These are phyloP conservation scores for Congeria kusceri DNA, from an alignment of 2,888 invertebrate genomes.

Conservation along the genomic window DNA sequence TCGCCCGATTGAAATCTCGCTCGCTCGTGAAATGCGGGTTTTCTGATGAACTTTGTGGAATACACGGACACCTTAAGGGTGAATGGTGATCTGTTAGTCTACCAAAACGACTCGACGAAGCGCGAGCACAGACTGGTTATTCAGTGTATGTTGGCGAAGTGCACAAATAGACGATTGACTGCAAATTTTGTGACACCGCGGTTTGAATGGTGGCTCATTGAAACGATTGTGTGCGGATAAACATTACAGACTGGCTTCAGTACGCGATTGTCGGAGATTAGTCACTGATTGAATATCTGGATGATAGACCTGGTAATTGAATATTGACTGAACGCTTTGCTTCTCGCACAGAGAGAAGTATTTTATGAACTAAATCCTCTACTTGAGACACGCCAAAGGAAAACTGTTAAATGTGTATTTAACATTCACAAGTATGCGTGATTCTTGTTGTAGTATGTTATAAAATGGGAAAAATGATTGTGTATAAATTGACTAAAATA, in stretches of 20 bases:
- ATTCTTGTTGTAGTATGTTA: not conserved
- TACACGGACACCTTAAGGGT: not conserved
- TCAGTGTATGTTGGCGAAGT: not conserved
- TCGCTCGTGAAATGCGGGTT: constrained; percentile 32
- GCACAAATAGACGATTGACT: not conserved
- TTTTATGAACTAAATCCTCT: no score
- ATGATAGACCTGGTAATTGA: no score
- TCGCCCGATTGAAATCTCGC: constrained; percentile 25
- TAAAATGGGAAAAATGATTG: not conserved
- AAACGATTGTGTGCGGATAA: constrained; percentile 3
- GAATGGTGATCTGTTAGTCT: constrained; percentile 1
- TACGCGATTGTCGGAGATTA: no score
- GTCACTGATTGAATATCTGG: no score
- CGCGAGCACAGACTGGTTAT: constrained; percentile 9
- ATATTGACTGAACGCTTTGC: no score
- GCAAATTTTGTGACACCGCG: not conserved
- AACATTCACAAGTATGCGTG: no score
- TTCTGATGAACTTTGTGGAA: constrained; percentile 9
- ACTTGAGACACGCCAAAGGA: no score
- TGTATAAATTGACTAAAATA: constrained; percentile 12
- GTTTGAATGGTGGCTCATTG: not conserved
- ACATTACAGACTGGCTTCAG: not conserved
- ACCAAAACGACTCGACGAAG: constrained; percentile 1
- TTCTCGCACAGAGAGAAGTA: no score
- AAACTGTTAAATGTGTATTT: no score